Evolutionary conservation across 2,888 invertebrate genomes (phyloP).

Genomic region (Philopedon plagiatum): DNA sequence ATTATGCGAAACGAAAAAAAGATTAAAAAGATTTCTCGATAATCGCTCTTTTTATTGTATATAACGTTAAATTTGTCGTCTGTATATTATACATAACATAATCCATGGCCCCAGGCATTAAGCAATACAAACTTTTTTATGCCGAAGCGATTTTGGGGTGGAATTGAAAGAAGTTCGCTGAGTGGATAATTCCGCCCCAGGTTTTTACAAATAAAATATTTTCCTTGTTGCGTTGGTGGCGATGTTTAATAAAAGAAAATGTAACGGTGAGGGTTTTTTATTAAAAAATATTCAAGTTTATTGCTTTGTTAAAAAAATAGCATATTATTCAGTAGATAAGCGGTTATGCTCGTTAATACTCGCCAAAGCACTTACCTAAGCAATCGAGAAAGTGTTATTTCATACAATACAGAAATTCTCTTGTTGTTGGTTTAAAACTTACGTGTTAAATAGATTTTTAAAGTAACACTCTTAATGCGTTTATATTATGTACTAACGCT

Average conservation of each 20-base stretch:
- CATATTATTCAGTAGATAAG: no score
- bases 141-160: slow-evolving; percentile 42
- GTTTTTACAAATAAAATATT: slow-evolving; percentile 51
- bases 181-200: slow-evolving; percentile 50
- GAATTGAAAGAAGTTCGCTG: slow-evolving; percentile 51
- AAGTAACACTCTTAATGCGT: no score
- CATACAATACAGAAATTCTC: no score
- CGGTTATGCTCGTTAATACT: no score
- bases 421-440: no score
- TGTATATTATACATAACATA: slow-evolving; percentile 50
- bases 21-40: slow-evolving; percentile 28
- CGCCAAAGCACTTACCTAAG: no score
- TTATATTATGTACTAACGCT: no score
- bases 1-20: slow-evolving; percentile 2
- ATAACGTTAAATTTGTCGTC: slow-evolving; percentile 51
- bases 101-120: slow-evolving; percentile 37
- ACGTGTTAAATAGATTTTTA: no score
- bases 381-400: no score
- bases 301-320: no score
- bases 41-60: slow-evolving; percentile 46
- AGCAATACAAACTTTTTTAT: slow-evolving; percentile 47
- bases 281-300: no score
- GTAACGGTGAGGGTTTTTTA: slow-evolving; percentile 28
- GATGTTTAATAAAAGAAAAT: slow-evolving; percentile 32
- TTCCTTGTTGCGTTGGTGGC: slow-evolving; percentile 33